Evolutionary conservation across 2,888 invertebrate species (phyloP), one percentile per base, ranked within the genome.

Genomic region (Pseudeuparius sepicola): DNA sequence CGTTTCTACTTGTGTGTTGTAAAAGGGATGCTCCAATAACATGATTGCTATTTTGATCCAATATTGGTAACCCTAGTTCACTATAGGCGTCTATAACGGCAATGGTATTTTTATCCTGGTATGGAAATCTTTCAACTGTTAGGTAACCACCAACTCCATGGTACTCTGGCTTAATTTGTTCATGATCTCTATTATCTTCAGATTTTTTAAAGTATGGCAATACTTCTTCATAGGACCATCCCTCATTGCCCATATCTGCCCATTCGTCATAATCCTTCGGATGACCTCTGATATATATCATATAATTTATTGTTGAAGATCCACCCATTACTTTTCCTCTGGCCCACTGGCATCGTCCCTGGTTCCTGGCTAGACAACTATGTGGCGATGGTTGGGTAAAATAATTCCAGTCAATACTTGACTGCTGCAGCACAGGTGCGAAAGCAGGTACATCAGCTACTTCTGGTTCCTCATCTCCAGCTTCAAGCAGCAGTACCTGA

Each of bases 401-500:
- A 55, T 78, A 82, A 46, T 65, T 66, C 81, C 82, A 83, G 53
- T 82, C 81, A 16, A 81, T 71, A 49, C 66, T 74, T 13, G 76
- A 75, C 2, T 66, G 55, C 34, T 67, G 73, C 2, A 78, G 56
- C 4, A 61, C 62, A 5, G 76, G 69, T 0, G 78, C 73, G 9
- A 80, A 68, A 0, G 73, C 66, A 4, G 80, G 80, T 1, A 79
- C 73, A 24, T 72, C 75, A 1, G 77, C 72, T 0, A 74, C 67
- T 20, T 73, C 67, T 0, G 78, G 78, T 53, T 78, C 77, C 51
- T 79, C 78, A 3, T 66, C 66, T 1, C 77, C 78, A 1, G 78
- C 78, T 63, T 79, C 78, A 31, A 79, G 53, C 1, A 79, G 60
- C 1, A 78, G 59, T 6, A 78, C 63, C 78, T 76, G 57, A 1